A percentile compares a stretch with the other conserved stretches of the same genome.
phyloP scores from a whole-genome alignment of 2,113 vertebrate genomes.

The Salvelinus namaycush region DNA sequence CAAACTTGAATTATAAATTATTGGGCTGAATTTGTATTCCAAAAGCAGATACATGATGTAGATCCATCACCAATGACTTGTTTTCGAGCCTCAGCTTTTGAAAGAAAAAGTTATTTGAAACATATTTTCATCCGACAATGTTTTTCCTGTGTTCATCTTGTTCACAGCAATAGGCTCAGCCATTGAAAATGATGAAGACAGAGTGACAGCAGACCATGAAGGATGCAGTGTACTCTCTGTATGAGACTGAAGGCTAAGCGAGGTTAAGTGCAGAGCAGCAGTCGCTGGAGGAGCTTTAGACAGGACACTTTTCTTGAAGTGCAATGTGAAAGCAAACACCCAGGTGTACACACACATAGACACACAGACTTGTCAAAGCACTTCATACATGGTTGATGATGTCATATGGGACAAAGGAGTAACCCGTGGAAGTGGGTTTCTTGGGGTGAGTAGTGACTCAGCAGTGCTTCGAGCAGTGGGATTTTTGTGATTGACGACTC shows the following conservation, averaged over 20 bases:
- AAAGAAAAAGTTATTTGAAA: no score
- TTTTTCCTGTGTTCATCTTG: not conserved
- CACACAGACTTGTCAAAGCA: not conserved
- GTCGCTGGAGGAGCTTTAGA: not conserved
- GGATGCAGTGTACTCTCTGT: not conserved
- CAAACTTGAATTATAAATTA: not conserved
- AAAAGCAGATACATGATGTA: not conserved
- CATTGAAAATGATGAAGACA: not conserved
- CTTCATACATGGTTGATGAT: not conserved
- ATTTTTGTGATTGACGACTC: slow-evolving; percentile 31
- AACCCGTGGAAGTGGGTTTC: slow-evolving; percentile 23
- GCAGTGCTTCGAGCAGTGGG: slow-evolving; percentile 30
- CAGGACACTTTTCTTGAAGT: not conserved
- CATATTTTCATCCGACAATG: no score
- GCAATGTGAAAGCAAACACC: no score
- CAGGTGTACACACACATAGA: not conserved
- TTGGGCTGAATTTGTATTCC: not conserved
- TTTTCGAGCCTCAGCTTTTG: no score
- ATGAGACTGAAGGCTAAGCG: no score
- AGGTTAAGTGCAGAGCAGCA: no score
- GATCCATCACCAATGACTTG: not conserved
- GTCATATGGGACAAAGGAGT: slow-evolving; percentile 20
- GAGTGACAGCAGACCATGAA: not conserved
- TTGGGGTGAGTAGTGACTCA: slow-evolving; percentile 19
- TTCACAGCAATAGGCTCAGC: not conserved